Evolutionary conservation across 2,113 vertebrate genomes (phyloP).

Genomic region (Oriolus oriolus): DNA sequence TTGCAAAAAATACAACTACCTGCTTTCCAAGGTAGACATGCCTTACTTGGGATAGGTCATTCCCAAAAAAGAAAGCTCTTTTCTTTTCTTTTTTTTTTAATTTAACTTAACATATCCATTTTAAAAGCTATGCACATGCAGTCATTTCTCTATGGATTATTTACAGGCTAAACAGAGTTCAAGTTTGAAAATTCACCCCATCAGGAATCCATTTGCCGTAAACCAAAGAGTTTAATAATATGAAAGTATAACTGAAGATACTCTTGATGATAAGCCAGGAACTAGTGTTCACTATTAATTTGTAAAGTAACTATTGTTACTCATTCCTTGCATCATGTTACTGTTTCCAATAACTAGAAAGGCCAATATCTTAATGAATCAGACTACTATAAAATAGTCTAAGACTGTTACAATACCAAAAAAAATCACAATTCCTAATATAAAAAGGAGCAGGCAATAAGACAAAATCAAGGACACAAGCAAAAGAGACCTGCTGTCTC

Average conservation of each 20-base stretch:
- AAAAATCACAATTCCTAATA: background rate
- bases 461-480: background rate
- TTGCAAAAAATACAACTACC: background rate
- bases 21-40: background rate
- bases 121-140: background rate
- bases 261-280: background rate
- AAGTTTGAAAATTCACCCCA: background rate
- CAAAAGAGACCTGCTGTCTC: background rate
- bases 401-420: background rate
- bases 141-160: background rate
- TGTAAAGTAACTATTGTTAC: background rate
- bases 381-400: background rate
- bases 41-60: background rate
- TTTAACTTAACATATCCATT: background rate
- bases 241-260: background rate
- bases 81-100: background rate
- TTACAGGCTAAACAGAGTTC: background rate
- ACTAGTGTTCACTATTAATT: background rate
- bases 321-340: background rate
- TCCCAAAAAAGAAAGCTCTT: background rate
- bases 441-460: background rate
- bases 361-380: background rate
- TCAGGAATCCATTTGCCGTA: background rate
- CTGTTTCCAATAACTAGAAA: background rate
- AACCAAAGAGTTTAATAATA: background rate